Conservation (phyloP, 2,113 vertebrate genomes). For the Phylloscopus whistleri region DNA sequence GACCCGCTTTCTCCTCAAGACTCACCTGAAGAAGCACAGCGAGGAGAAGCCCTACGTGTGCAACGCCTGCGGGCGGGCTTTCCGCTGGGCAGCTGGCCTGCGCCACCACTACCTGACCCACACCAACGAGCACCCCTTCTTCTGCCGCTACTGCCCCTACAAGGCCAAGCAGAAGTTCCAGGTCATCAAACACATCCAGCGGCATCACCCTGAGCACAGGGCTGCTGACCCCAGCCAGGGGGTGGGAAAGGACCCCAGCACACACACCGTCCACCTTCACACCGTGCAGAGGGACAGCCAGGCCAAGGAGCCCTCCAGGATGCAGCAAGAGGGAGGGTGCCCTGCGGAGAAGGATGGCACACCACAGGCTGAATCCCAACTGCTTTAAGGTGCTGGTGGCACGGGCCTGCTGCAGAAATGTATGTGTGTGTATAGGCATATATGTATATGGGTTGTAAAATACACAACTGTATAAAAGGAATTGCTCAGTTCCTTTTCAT, state of each 20-base stretch:
- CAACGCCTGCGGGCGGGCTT: slow-evolving; percentile 83
- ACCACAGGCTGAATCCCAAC: background rate
- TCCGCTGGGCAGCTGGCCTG: slow-evolving; percentile 93
- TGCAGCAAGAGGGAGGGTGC: background rate
- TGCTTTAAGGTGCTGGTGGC: fast-evolving
- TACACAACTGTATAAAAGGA: slow-evolving; percentile 39
- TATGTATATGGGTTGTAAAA: slow-evolving; percentile 54
- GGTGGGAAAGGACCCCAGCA: slow-evolving; percentile 82
- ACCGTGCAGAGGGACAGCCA: slow-evolving; percentile 72
- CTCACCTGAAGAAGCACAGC: slow-evolving; percentile 91
- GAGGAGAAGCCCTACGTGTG: slow-evolving; percentile 87
- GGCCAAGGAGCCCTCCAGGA: background rate
- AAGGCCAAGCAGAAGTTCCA: slow-evolving; percentile 96
- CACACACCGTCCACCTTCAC: slow-evolving; percentile 74
- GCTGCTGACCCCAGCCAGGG: slow-evolving; percentile 74
- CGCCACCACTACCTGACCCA: slow-evolving; percentile 94
- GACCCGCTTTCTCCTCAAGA: slow-evolving; percentile 91
- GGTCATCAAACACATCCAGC: slow-evolving; percentile 86
- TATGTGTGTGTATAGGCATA: slow-evolving; percentile 34
- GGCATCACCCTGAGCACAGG: slow-evolving; percentile 80
- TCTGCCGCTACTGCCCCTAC: slow-evolving; percentile 90
- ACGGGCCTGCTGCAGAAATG: background rate
- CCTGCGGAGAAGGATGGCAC: background rate
- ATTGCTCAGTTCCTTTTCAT: background rate
- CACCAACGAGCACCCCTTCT: slow-evolving; percentile 90